phyloP scores from a whole-genome alignment of 2,797 vertebrate species.

The Sparus aurata region DNA sequence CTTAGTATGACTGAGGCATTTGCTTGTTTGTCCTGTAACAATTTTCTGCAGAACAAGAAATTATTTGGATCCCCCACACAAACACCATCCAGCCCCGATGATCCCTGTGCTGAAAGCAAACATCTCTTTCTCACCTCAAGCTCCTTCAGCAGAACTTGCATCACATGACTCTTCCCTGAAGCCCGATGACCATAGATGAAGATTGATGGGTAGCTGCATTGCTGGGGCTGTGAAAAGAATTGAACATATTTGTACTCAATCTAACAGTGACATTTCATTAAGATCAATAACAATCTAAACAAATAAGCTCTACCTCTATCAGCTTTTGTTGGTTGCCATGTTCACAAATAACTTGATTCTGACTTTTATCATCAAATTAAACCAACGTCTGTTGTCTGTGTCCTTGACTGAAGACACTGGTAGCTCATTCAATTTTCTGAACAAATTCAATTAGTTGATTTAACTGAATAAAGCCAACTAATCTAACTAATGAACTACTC shows the following conservation, averaged over 20 bases:
- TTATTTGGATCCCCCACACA: not conserved
- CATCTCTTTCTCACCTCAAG: conserved; percentile 87
- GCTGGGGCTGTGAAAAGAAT: conserved; percentile 86
- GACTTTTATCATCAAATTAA: not conserved
- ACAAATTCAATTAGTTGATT: too few species aligned
- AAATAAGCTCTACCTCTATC: not conserved
- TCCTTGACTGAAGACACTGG: not conserved
- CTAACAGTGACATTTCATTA: not conserved
- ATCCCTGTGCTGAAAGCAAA: not conserved
- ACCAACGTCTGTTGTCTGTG: not conserved
- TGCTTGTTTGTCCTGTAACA: not conserved
- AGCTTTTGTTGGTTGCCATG: not conserved
- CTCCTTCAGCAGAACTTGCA: conserved; percentile 88
- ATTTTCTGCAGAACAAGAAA: not conserved
- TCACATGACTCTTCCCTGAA: conserved; percentile 95
- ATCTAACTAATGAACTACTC: too few species aligned
- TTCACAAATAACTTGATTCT: not conserved
- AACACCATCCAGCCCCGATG: not conserved
- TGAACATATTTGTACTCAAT: not conserved
- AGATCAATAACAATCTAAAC: not conserved
- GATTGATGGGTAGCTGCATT: conserved; percentile 92
- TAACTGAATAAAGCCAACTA: too few species aligned
- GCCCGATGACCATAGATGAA: conserved; percentile 97
- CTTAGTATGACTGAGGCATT: not conserved
- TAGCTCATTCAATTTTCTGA: too few species aligned